Evolutionary conservation across 1,140 invertebrate genomes (phyloP).

Genomic region (Drosophila prosaltans): DNA sequence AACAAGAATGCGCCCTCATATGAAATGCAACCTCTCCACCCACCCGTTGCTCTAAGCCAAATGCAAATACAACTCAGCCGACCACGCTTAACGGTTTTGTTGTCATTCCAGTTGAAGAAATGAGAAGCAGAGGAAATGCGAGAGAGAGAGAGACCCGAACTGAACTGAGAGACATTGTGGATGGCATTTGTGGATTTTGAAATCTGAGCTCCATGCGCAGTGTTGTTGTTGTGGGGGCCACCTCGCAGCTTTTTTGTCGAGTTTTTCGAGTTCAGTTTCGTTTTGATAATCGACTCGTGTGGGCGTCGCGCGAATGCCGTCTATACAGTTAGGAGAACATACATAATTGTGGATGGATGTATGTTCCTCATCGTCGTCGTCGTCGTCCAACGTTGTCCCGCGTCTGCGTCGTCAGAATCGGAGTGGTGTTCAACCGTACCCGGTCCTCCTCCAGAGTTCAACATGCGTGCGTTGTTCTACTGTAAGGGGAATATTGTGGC

Average conservation of each 20-base stretch:
- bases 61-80: conserved; percentile 31
- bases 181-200: conserved; percentile 63
- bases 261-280: conserved; percentile 51
- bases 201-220: conserved; percentile 75
- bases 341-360: conserved; percentile 21
- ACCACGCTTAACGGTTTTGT: conserved; percentile 32
- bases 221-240: conserved; percentile 35
- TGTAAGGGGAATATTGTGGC: conserved; percentile 24
- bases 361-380: conserved; percentile 30
- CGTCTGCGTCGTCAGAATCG: conserved; percentile 37
- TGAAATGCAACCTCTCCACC: conserved; percentile 19
- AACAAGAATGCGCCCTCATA: conserved; percentile 73
- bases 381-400: conserved; percentile 34
- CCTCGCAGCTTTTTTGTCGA: conserved; percentile 31
- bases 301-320: conserved; percentile 50
- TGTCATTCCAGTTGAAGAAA: conserved; percentile 7
- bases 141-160: background rate
- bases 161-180: conserved; percentile 34
- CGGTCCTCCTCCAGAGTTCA: conserved; percentile 27
- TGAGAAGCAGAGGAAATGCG: background rate
- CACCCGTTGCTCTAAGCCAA: conserved; percentile 16
- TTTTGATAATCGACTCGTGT: conserved; percentile 65
- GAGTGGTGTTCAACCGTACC: conserved; percentile 2
- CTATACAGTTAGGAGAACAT: conserved; percentile 8
- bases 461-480: conserved; percentile 41